Evolutionary conservation across 2,113 vertebrate genomes (phyloP), one percentile per base, ranked within the genome.

Genomic region (Pogonocichla stellata): DNA sequence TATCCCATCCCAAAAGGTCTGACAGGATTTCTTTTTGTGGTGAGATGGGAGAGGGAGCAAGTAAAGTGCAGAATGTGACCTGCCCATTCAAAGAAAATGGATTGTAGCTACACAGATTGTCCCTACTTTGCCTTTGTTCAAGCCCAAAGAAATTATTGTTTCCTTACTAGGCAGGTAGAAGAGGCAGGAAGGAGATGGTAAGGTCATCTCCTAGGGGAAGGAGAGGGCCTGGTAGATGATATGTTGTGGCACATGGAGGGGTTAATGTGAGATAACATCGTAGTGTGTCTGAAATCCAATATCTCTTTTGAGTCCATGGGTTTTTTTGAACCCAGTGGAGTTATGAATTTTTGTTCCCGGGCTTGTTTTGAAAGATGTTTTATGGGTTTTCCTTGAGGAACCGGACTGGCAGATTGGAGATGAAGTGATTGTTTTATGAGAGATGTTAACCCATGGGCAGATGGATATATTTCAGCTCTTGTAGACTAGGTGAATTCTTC

Each of bases 271-370:
- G 79, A 73, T 88, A 88, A 83, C 2, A 3, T 51, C 84, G 62
- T 0, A 80, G 62, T 23, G 47, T 80, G 64, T 83, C 75, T 40
- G 71, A 95, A 95, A 97, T 90, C 60, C 64, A 74, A 0, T 90
- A 51, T 88, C 83, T 93, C 72, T 86, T 0, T 74, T 78, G 75
- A 94, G 64, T 51, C 47, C 15, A 3, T 48, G 31, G 12, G 26
- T 28, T 80, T 96, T 78, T 77, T 54, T 80, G 19, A 88, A 58
- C 80, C n/a, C 86, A 33, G 26, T 36, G 72, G 80, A 96, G 75
- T 93, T 94, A 93, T 3, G 67, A 94, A 88, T 93, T 96, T 86
- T 54, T 80, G 75, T 95, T 93, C 50, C 48, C 60, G 43, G 80
- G 20, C 75, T 92, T 94, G 51, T 88, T 95, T 93, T 80, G 75